A percentile compares a stretch with the other conserved stretches of the same genome.
These are phyloP conservation scores for Heteropelma amictum DNA, from an alignment of 2,888 invertebrate genomes.

Conservation along the genomic window DNA sequence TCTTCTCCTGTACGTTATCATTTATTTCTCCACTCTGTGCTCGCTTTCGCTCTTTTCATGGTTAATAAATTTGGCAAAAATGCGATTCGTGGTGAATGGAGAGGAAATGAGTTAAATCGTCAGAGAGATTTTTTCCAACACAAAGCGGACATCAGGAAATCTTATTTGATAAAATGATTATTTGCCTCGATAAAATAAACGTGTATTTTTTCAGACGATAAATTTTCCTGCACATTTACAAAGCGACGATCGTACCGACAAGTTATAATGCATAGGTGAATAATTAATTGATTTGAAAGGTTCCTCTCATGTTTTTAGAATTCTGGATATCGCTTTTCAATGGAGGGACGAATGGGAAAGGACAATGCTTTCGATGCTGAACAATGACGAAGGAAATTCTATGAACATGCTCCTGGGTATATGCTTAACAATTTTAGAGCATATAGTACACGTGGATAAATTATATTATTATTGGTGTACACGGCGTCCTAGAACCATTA, in stretches of 20 bases:
- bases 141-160: too few species aligned
- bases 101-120: too few species aligned
- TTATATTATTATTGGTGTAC: background rate
- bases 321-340: constrained; percentile 1
- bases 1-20: background rate
- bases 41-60: background rate
- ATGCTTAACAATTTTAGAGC: constrained; percentile 2
- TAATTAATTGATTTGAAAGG: background rate
- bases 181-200: background rate
- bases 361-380: constrained; percentile 7
- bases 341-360: background rate
- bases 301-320: background rate
- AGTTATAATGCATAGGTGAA: background rate
- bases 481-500: background rate
- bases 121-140: too few species aligned
- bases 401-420: constrained; percentile 12
- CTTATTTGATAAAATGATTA: background rate
- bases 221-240: background rate
- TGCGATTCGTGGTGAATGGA: too few species aligned
- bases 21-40: background rate
- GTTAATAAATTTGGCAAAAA: background rate
- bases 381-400: constrained; percentile 20
- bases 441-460: background rate
- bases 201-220: background rate
- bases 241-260: too few species aligned